phyloP scores from a whole-genome alignment of 2,113 vertebrate genomes.

The Spheniscus mendiculus region DNA sequence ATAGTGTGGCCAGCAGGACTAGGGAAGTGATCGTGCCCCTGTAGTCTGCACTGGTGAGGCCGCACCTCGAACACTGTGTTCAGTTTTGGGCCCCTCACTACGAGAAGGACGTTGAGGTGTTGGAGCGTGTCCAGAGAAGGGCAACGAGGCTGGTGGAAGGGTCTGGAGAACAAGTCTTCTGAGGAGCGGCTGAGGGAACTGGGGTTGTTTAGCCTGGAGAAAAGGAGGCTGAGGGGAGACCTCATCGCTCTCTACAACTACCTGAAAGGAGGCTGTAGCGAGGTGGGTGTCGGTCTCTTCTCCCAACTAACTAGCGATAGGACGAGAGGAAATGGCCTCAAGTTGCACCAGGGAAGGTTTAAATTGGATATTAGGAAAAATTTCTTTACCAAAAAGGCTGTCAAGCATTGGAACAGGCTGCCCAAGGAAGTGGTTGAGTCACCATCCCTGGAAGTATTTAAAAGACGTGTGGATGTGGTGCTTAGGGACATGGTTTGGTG shows the following conservation, averaged over 20 bases:
- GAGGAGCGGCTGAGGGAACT: background rate
- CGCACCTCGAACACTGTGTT: background rate
- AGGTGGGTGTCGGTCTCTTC: background rate
- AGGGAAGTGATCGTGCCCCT: background rate
- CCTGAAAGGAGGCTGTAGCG: background rate
- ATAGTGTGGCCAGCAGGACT: background rate
- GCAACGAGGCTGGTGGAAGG: background rate
- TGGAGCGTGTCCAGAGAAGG: background rate
- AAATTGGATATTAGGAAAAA: background rate
- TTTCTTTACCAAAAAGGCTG: fast-evolving
- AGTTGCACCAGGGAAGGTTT: background rate
- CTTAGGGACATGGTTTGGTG: background rate
- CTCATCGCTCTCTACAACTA: background rate
- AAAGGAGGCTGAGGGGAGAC: background rate
- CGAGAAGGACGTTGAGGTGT: background rate
- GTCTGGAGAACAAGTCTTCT: background rate
- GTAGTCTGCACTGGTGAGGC: background rate
- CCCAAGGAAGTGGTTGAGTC: background rate
- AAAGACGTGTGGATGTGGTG: background rate
- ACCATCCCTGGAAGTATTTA: background rate
- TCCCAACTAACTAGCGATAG: background rate
- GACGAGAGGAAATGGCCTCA: background rate
- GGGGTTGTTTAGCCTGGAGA: background rate
- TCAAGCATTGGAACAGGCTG: background rate
- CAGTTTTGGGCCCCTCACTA: background rate